These are phyloP conservation scores for Lasioglossum lativentre DNA, from an alignment of 2,888 invertebrate species.

Conservation along the genomic window DNA sequence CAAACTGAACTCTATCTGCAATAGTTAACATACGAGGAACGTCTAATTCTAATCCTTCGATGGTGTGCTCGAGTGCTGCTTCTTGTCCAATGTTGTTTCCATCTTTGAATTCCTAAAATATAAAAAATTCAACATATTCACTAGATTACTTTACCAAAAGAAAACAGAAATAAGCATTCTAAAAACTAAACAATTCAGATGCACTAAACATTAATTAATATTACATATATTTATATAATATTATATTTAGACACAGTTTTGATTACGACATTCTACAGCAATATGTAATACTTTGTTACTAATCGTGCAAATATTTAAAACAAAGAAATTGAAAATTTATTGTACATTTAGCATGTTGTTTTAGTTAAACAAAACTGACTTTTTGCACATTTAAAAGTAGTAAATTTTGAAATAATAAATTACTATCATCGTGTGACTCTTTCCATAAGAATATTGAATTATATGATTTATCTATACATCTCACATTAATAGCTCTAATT, in stretches of 20 bases:
- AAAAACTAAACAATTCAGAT: constrained; percentile 13
- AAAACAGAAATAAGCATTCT: constrained; percentile 2
- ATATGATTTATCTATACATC: too few species aligned
- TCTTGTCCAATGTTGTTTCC: constrained; percentile 77
- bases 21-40: constrained; percentile 74
- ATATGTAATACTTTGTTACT: constrained; percentile 16
- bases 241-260: not conserved
- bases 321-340: constrained; percentile 1
- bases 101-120: constrained; percentile 82
- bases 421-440: constrained; percentile 2
- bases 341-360: not conserved
- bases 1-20: constrained; percentile 79
- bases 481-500: not conserved
- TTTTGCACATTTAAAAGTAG: not conserved
- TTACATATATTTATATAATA: not conserved
- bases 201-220: constrained; percentile 16
- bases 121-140: constrained; percentile 50
- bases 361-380: not conserved
- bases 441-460: constrained; percentile 19
- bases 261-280: not conserved
- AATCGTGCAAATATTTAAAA: constrained; percentile 39
- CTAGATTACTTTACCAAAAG: constrained; percentile 5
- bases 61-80: constrained; percentile 73
- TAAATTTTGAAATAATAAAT: constrained; percentile 11
- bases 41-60: constrained; percentile 80